These are phyloP conservation scores for Lasius platythorax DNA, from an alignment of 2,888 invertebrate species.

Conservation along the genomic window DNA sequence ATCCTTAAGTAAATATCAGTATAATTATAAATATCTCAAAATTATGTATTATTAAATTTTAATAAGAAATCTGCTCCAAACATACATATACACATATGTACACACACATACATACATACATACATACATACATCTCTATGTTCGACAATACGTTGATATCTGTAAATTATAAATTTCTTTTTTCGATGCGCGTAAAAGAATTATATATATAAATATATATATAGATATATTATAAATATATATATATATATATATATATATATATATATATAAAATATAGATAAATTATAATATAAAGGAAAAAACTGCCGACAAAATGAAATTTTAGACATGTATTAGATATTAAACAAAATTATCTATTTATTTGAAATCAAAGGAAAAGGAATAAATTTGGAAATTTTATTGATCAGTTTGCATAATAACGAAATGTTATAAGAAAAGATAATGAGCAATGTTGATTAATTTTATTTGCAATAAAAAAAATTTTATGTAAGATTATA, in stretches of 20 bases:
- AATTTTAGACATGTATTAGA: not conserved
- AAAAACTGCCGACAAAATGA: not conserved
- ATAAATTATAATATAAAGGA: not conserved
- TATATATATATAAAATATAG: not conserved
- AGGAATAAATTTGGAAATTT: not conserved
- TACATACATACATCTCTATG: not conserved
- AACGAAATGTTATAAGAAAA: not conserved
- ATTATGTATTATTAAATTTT: not conserved
- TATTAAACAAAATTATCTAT: not conserved
- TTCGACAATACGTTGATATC: not conserved
- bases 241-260: too few species aligned
- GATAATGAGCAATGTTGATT: not conserved
- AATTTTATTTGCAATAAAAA: conserved; percentile 1
- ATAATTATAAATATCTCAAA: not conserved
- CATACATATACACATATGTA: not conserved
- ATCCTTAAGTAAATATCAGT: not conserved
- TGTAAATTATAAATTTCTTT: not conserved
- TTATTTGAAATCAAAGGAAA: not conserved
- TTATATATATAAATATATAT: not conserved
- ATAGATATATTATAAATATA: not conserved
- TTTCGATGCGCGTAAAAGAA: not conserved
- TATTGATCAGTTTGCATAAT: not conserved
- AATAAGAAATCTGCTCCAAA: not conserved
- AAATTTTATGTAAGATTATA: not conserved
- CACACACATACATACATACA: not conserved